These are phyloP conservation scores for Gobiocypris rarus DNA, from an alignment of 2,113 vertebrate genomes.

Conservation along the genomic window DNA sequence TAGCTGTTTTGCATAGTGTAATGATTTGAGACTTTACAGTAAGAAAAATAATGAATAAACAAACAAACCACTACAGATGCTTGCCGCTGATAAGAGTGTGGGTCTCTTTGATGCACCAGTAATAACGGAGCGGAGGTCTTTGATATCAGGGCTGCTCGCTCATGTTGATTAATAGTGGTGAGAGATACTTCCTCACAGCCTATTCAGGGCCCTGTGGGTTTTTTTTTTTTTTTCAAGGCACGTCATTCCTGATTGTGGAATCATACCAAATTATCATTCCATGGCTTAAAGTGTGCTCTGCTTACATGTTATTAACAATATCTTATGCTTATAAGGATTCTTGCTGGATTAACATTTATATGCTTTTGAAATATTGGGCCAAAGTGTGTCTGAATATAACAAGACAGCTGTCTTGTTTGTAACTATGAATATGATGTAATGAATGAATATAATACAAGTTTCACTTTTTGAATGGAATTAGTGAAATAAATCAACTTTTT, in stretches of 20 bases:
- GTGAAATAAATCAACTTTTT: too few species aligned
- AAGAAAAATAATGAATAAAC: conserved; percentile 25
- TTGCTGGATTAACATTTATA: too few species aligned
- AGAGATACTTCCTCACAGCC: not conserved
- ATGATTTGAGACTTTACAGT: not conserved
- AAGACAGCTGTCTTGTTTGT: too few species aligned
- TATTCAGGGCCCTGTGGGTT: not conserved
- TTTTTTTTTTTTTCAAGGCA: not conserved
- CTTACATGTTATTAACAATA: too few species aligned
- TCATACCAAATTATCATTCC: too few species aligned
- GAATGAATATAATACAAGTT: too few species aligned
- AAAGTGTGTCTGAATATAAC: too few species aligned
- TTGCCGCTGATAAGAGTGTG: not conserved
- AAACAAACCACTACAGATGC: conserved; percentile 25
- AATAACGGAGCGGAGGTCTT: not conserved
- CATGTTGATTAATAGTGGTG: conserved; percentile 14
- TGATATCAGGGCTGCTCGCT: not conserved
- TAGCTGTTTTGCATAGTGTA: conserved; percentile 22
- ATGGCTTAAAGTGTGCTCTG: too few species aligned
- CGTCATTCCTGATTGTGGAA: not conserved
- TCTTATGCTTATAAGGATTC: too few species aligned
- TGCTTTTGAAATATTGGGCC: too few species aligned
- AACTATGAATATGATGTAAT: too few species aligned
- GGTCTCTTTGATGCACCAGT: conserved; percentile 13
- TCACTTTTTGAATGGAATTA: too few species aligned